A percentile compares a stretch with the other conserved stretches of the same genome.
phyloP scores from a whole-genome alignment of 2,797 vertebrate genomes.

The Falco concolor region DNA sequence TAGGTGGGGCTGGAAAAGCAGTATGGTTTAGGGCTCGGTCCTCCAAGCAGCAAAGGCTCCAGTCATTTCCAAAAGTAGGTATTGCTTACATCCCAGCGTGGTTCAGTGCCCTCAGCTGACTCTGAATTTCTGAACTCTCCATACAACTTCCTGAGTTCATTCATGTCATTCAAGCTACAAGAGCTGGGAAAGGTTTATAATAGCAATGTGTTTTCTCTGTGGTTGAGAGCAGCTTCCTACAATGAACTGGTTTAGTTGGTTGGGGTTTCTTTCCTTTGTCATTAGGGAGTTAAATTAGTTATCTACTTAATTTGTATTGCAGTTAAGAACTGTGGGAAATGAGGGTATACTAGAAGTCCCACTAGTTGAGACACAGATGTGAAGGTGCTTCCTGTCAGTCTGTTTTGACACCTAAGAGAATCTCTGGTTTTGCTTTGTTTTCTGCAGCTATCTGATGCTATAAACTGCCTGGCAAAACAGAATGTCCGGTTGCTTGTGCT shows the following conservation, averaged over 20 bases:
- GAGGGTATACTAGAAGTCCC: background rate
- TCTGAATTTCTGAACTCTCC: background rate
- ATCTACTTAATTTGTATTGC: background rate
- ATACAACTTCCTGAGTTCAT: background rate
- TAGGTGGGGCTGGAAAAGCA: background rate
- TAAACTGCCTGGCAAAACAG: conserved; percentile 76
- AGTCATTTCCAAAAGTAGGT: background rate
- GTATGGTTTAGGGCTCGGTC: background rate
- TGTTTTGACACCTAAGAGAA: background rate
- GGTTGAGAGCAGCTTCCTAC: background rate
- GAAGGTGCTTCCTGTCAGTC: background rate
- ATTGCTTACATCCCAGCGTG: background rate
- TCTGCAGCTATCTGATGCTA: conserved; percentile 81
- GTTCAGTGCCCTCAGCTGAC: background rate
- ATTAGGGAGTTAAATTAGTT: background rate
- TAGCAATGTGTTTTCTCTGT: background rate
- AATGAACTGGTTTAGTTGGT: background rate
- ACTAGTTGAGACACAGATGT: background rate
- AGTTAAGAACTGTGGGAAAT: background rate
- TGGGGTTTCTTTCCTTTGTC: background rate
- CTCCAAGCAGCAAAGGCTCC: background rate
- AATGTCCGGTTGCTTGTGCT: conserved; percentile 84
- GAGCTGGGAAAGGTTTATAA: background rate
- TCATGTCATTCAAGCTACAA: background rate
- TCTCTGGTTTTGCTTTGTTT: conserved; percentile 33